Base-by-base conservation (phyloP, 2,113 vertebrate genomes). In the Tachuris rubrigastra region DNA sequence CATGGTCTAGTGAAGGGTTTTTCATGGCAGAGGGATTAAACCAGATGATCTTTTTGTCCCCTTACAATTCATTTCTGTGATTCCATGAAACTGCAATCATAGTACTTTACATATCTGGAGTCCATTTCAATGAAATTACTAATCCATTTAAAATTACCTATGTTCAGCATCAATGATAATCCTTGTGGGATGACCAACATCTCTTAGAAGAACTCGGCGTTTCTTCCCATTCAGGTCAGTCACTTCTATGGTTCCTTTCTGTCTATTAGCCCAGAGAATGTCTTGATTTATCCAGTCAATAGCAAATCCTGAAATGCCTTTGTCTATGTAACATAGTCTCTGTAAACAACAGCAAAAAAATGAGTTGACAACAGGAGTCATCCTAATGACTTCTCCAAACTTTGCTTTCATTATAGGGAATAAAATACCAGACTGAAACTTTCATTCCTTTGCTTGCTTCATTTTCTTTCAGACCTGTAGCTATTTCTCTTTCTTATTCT, bases 241-340 rank as follows among this genome's bases (percentile, higher is more conserved):
- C 55, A 73, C 97, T 90, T 98, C 98, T 94, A 99, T 98, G 66
- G 96, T 98, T 95, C 99, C 98, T 91, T 98, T 98, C 86, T 98
- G 97, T 55, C 84, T 97, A 73, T 98, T 98, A 87, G 98, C 98
- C 99, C 99, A 99, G 60, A 99, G 98, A 56, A 99, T 83, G 33
- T 96, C 85, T 85, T 98, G 98, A 93, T 98, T 97, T 96, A 99
- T 97, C 99, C 99, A 99, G 92, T 99, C 98, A 95, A 99, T 98
- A 87, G 98, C 98, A 87, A 99, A 98, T 62, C 98, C 99, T 23
- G 98, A 98, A 87, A 99, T 96, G 75, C 98, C 98, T 98, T 98
- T 98, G 83, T 98, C 98, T 93, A 98, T 95, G 42, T 98, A 98
- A 77, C 98, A 97, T 8, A 99, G 84, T 95, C 96, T 98, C 99